These are phyloP conservation scores for Clarias fuscus DNA, from an alignment of 2,797 vertebrate species.

Conservation along the genomic window DNA sequence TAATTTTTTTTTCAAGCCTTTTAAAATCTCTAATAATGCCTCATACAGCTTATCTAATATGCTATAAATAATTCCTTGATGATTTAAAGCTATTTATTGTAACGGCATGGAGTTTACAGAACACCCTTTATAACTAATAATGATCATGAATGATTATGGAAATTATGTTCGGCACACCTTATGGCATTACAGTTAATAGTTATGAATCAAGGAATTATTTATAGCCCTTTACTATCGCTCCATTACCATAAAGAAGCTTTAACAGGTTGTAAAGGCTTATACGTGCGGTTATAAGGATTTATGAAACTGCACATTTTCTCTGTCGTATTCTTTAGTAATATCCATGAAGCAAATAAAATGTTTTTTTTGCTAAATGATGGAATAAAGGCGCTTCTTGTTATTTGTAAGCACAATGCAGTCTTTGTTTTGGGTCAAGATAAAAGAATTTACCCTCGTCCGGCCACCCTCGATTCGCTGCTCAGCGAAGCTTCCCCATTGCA, in stretches of 20 bases:
- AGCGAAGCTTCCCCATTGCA: conserved; percentile 63
- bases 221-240: too few species aligned
- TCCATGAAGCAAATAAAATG: neutral
- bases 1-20: neutral
- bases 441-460: conserved; percentile 56
- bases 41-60: neutral
- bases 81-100: too few species aligned
- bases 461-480: conserved; percentile 60
- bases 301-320: neutral
- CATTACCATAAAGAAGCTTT: neutral
- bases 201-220: too few species aligned
- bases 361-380: neutral
- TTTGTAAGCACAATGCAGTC: conserved; percentile 55
- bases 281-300: neutral
- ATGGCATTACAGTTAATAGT: too few species aligned
- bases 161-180: neutral
- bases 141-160: neutral
- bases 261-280: neutral
- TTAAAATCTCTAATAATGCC: neutral
- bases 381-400: conserved; percentile 4
- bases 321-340: too few species aligned
- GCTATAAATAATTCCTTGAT: too few species aligned
- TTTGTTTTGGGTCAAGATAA: conserved; percentile 58
- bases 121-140: neutral
- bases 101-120: too few species aligned